Conservation (phyloP, 2,113 vertebrate species). For the Tachysurus fulvidraco region DNA sequence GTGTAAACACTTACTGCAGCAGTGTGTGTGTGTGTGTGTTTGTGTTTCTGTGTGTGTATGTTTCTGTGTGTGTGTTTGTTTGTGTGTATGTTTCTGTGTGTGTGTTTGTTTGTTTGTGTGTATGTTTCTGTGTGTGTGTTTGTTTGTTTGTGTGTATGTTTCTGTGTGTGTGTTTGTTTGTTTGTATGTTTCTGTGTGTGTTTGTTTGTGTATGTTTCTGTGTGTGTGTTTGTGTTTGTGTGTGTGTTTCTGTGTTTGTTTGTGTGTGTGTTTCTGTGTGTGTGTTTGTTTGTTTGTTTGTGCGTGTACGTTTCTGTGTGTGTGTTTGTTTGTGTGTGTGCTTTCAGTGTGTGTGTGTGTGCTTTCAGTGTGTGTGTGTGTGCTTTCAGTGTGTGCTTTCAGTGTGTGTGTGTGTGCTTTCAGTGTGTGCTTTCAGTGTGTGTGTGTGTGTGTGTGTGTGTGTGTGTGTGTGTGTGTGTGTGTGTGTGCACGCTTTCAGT, state of each 20-base stretch:
- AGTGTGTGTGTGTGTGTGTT: conserved; percentile 12
- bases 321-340: neutral
- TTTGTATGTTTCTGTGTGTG: too few relatives aligned
- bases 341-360: conserved; percentile 10
- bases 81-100: neutral
- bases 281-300: conserved; percentile 10
- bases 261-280: neutral
- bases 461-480: neutral
- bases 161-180: neutral
- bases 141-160: neutral
- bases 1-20: neutral
- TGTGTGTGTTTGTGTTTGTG: conserved; percentile 1
- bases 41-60: neutral
- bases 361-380: neutral
- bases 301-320: too few relatives aligned
- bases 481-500: too few relatives aligned
- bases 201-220: neutral
- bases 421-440: too few relatives aligned
- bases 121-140: conserved; percentile 10
- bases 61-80: neutral
- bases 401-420: conserved; percentile 10
- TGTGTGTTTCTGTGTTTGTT: too few relatives aligned
- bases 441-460: neutral
- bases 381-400: too few relatives aligned
- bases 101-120: too few relatives aligned